Evolutionary conservation across 23 tunicate genomes (phyloP).

Genomic region (Aplidium turbinatum): DNA sequence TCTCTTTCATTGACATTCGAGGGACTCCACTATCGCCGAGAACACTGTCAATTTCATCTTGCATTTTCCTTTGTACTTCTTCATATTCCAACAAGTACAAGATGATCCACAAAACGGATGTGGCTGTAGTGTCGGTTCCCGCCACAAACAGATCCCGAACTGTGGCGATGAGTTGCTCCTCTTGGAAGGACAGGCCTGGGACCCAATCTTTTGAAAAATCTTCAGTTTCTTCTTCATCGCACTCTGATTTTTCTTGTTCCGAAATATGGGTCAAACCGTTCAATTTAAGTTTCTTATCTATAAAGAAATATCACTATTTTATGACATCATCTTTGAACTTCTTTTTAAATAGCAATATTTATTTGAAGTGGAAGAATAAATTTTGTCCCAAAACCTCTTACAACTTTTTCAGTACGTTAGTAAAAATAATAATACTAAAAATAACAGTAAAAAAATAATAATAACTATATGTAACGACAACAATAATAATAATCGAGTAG

Average conservation of each 20-base stretch:
- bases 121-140: conserved; percentile 52
- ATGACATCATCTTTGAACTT: no score
- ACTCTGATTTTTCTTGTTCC: background rate
- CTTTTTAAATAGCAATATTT: no score
- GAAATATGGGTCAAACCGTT: no score
- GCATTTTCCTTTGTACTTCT: conserved; percentile 38
- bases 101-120: conserved; percentile 29
- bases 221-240: background rate
- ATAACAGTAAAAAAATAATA: no score
- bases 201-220: background rate
- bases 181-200: background rate
- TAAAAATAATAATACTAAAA: no score
- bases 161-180: conserved; percentile 13
- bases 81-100: conserved; percentile 18
- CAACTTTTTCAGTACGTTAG: no score
- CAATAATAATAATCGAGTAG: no score
- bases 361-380: no score
- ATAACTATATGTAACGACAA: no score
- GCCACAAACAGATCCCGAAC: conserved; percentile 46
- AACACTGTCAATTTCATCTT: conserved; percentile 25
- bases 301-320: no score
- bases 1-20: conserved; percentile 4
- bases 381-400: no score
- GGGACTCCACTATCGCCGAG: conserved; percentile 17
- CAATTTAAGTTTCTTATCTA: no score